A percentile compares a stretch with the other conserved stretches of the same genome.
These are phyloP conservation scores for Tetragnatha versicolor DNA, from an alignment of 1,140 invertebrate species.

Conservation along the genomic window DNA sequence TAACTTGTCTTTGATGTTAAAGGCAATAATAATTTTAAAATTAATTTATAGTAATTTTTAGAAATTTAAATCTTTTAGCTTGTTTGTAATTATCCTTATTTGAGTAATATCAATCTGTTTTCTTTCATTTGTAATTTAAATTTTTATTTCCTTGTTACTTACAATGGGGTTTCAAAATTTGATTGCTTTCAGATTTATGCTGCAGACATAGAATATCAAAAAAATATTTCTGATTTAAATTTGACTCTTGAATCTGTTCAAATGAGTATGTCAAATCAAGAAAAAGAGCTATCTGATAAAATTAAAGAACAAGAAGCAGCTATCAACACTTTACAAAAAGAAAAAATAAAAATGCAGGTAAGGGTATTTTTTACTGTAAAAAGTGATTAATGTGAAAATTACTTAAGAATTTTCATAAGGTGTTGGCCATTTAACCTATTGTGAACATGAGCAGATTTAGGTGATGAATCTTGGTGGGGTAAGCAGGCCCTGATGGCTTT, in stretches of 20 bases:
- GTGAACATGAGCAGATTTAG: too few species aligned
- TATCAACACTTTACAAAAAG: constrained; percentile 63
- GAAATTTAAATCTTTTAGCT: background rate
- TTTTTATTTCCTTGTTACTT: too few species aligned
- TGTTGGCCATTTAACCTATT: too few species aligned
- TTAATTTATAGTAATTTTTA: background rate
- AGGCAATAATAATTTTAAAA: background rate
- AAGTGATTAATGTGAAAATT: too few species aligned
- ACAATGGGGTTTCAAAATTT: too few species aligned
- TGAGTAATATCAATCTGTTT: too few species aligned
- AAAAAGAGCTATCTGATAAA: constrained; percentile 60
- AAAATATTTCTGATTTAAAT: constrained; percentile 60
- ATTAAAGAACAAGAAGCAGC: constrained; percentile 60
- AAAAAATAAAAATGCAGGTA: constrained; percentile 65
- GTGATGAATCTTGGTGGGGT: too few species aligned
- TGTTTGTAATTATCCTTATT: background rate
- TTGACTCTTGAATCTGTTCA: constrained; percentile 60
- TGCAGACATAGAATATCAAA: constrained; percentile 60
- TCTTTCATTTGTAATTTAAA: too few species aligned
- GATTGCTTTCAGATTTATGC: constrained; percentile 61
- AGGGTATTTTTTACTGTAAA: too few species aligned
- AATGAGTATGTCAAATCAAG: constrained; percentile 60
- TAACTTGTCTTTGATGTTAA: constrained; percentile 7
- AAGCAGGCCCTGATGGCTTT: too few species aligned
- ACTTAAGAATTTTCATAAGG: too few species aligned